Evolutionary conservation across 2,113 vertebrate species (phyloP).

Genomic region (Rhinopomastus cyanomelas): DNA sequence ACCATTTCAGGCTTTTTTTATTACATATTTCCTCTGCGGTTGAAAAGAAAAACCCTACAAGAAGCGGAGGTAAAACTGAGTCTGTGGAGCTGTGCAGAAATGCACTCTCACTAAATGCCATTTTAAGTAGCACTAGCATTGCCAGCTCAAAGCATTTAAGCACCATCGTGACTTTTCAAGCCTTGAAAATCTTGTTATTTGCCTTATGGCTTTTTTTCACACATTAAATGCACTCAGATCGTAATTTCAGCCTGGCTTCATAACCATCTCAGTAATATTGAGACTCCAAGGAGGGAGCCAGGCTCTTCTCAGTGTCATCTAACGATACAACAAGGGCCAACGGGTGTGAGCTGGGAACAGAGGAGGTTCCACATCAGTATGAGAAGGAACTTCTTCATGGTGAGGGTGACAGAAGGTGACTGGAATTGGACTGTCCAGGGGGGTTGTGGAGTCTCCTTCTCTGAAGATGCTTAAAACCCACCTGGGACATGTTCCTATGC

Average conservation of each 20-base stretch:
- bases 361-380: no score
- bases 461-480: no score
- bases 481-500: no score
- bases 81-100: conserved; percentile 40
- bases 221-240: conserved; percentile 36
- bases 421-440: no score
- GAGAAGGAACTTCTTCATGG: no score
- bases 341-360: no score
- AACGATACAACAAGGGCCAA: no score
- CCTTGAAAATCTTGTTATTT: conserved; percentile 48
- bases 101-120: conserved; percentile 53
- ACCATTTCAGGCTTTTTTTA: background rate
- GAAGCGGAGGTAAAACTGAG: conserved; percentile 41
- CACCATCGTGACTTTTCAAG: conserved; percentile 50
- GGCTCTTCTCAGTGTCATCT: no score
- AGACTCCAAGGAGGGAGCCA: no score
- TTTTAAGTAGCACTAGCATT: conserved; percentile 24
- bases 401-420: no score
- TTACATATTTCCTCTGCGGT: conserved; percentile 2
- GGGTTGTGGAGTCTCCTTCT: no score
- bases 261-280: background rate
- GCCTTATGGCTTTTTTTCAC: conserved; percentile 65
- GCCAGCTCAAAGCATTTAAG: conserved; percentile 41
- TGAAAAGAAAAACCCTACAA: background rate
- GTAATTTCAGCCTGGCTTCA: conserved; percentile 44